Evolutionary conservation across 1,140 invertebrate species (phyloP).

Genomic region (Apolygus lucorum): DNA sequence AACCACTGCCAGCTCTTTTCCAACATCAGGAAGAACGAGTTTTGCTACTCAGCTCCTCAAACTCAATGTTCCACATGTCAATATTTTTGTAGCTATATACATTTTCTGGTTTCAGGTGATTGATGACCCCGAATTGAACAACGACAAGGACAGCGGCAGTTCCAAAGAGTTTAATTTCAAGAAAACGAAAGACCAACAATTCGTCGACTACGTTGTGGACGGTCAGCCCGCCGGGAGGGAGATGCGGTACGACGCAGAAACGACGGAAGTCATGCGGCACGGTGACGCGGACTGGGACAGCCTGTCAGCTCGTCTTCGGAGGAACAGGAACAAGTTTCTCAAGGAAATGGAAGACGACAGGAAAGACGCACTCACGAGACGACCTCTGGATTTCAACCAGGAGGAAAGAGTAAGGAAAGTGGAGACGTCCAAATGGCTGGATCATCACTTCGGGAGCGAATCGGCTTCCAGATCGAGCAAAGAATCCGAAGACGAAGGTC

Average conservation of each 20-base stretch:
- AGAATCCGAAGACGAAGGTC: slow-evolving; percentile 47
- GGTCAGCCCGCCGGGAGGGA: slow-evolving; percentile 63
- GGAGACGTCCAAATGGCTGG: slow-evolving; percentile 81
- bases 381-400: slow-evolving; percentile 69
- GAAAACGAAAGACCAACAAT: slow-evolving; percentile 54
- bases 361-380: slow-evolving; percentile 69
- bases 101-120: slow-evolving; percentile 36
- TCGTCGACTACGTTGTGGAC: slow-evolving; percentile 65
- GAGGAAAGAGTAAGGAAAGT: slow-evolving; percentile 81
- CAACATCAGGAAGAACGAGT: too few relatives aligned
- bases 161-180: slow-evolving; percentile 41
- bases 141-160: slow-evolving; percentile 33
- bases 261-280: slow-evolving; percentile 52
- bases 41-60: too few relatives aligned
- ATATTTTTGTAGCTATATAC: not conserved
- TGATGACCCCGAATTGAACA: slow-evolving; percentile 52
- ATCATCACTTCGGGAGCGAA: slow-evolving; percentile 81
- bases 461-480: slow-evolving; percentile 56
- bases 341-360: slow-evolving; percentile 46
- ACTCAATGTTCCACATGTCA: too few relatives aligned
- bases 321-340: slow-evolving; percentile 44
- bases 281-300: slow-evolving; percentile 63
- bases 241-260: slow-evolving; percentile 67
- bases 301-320: slow-evolving; percentile 59
- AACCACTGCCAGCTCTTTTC: too few relatives aligned